Base-by-base conservation (phyloP, 2,888 invertebrate species). In the Uropetala carovei region DNA sequence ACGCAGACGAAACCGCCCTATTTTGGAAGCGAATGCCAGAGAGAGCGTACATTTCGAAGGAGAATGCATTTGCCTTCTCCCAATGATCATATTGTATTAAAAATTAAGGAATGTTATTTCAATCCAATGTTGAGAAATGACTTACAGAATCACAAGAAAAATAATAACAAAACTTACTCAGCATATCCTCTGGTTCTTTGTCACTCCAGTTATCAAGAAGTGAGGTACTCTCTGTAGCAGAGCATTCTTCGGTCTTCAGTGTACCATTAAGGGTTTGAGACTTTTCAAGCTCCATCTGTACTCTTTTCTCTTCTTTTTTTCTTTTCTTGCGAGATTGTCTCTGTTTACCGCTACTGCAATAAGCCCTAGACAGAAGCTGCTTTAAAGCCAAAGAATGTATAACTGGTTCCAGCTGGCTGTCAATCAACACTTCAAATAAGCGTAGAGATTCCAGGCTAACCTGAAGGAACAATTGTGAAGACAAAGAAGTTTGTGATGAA, bases 361-460 rank as follows among this genome's bases (percentile, higher is more conserved):
- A 89, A 68, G 18, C 64, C 18, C 89, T 60, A 0, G 89, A 89
- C 30, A 89, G n/a, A 10, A 89, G 56, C 10, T 64, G 43, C 64
- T 89, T 89, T 4, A 89, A n/a, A 30, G 85, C 83, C 16, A 83
- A 43, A 13, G 85, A 92, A 92, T 92, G 85, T 18, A 64, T 57
- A 4, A 86, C 59, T 3, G 89, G 10, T 59, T 58, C 86, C 86
- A 92, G 18, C 82, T 81, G 84, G 82, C 56, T 75, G 27, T 58
- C 60, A 43, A 57, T 81, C 91, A 94, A 94, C 93, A 97, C 97
- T 95, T 97, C 97, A 93, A 97, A 96, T 92, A 97, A 95, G 93
- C 96, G 95, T 22, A 97, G 94, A 0, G 97, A 96, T 93, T 97
- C 96, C 16, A 97, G 93, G 89, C 89, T 89, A 18, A 89, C 89